A percentile compares a stretch with the other conserved stretches of the same genome.
Conservation (phyloP, 2,888 invertebrate genomes). For the Listrodromus nycthemerus region DNA sequence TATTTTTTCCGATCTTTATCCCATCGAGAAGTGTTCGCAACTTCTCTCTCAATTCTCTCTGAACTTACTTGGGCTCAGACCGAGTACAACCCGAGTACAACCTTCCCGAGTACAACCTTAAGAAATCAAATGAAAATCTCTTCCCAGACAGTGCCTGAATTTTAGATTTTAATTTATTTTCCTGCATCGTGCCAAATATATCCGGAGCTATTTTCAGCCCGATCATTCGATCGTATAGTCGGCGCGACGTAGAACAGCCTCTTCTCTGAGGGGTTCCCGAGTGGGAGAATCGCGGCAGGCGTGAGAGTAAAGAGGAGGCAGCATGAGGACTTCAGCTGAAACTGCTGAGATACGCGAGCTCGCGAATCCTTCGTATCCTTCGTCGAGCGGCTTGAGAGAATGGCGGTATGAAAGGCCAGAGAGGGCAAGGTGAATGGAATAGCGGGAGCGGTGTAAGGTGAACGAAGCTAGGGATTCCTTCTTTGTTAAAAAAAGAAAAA, state of each 20-base stretch:
- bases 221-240: constrained; percentile 46
- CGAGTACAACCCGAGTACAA: no score
- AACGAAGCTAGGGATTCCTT: constrained; percentile 48
- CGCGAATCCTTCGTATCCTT: constrained; percentile 70
- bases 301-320: constrained; percentile 22
- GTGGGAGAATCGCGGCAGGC: constrained; percentile 12
- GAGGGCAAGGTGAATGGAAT: constrained; percentile 69
- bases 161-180: neutral
- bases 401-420: constrained; percentile 71
- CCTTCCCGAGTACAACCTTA: no score
- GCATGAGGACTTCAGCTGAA: constrained; percentile 26
- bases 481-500: neutral
- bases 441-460: constrained; percentile 63
- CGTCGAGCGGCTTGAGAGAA: constrained; percentile 66
- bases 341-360: constrained; percentile 43
- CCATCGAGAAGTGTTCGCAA: no score
- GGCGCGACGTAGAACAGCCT: constrained; percentile 37
- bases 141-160: neutral
- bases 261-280: constrained; percentile 24
- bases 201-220: constrained; percentile 42
- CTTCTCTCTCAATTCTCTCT: no score
- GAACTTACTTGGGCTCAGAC: no score
- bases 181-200: neutral
- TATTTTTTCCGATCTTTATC: no score
- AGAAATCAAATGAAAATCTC: no score